These are phyloP conservation scores for Pterocles gutturalis DNA, from an alignment of 2,113 vertebrate species.

Conservation along the genomic window DNA sequence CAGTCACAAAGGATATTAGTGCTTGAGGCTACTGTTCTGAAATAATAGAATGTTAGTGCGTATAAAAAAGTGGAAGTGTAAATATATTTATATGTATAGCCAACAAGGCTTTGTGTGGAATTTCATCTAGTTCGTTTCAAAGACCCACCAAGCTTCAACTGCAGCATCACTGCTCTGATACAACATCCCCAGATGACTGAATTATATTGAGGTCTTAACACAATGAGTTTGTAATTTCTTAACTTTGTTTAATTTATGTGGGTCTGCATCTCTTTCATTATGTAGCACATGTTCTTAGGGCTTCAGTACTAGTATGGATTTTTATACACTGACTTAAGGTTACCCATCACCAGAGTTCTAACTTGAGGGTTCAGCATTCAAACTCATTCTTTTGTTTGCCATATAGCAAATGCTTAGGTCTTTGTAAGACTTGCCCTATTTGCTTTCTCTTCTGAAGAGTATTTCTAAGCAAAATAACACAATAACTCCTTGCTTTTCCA, in stretches of 20 bases:
- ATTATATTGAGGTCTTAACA: background rate
- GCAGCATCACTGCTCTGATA: background rate
- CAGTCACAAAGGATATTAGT: background rate
- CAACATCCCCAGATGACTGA: background rate
- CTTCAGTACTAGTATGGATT: background rate
- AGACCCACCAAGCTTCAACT: background rate
- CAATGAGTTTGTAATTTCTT: background rate
- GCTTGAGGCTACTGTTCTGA: background rate
- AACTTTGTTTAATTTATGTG: background rate
- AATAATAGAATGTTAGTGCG: background rate
- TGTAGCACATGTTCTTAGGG: background rate
- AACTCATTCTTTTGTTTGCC: background rate
- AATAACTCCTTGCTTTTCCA: background rate
- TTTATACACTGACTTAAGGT: background rate
- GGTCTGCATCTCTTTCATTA: background rate
- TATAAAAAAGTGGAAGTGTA: background rate
- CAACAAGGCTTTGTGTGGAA: background rate
- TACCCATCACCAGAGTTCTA: background rate
- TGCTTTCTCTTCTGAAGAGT: background rate
- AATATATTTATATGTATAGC: fast-evolving
- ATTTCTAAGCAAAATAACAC: background rate
- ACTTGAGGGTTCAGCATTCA: background rate
- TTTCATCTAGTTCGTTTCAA: background rate
- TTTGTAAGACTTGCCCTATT: background rate
- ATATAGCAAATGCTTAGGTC: background rate